A percentile compares a stretch with the other conserved stretches of the same genome.
phyloP scores from a whole-genome alignment of 2,888 invertebrate genomes.

The Salpingus planirostris region DNA sequence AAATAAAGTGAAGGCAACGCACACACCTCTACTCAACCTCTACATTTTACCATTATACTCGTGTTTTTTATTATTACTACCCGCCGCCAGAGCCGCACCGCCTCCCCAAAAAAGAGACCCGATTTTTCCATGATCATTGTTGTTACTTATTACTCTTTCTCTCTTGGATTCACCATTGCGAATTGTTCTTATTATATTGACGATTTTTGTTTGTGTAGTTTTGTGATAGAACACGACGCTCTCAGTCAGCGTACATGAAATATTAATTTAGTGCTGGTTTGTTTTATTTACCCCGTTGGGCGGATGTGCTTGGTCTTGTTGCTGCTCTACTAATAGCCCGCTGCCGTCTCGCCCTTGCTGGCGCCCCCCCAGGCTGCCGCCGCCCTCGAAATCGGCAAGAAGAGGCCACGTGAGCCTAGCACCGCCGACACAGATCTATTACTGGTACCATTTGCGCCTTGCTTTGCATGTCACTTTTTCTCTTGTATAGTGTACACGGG shows the following conservation, averaged over 20 bases:
- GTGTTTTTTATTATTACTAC: slow-evolving; percentile 1
- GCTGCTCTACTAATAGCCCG: slow-evolving; percentile 46
- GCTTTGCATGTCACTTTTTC: slow-evolving; percentile 51
- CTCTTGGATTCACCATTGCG: too few relatives aligned
- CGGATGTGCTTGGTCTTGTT: slow-evolving; percentile 43
- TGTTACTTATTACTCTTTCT: too few relatives aligned
- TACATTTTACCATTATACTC: too few relatives aligned
- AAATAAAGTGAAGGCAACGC: too few relatives aligned
- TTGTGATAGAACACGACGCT: slow-evolving; percentile 9
- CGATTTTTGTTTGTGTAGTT: slow-evolving; percentile 12
- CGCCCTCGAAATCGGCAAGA: slow-evolving; percentile 87
- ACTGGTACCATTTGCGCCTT: slow-evolving; percentile 71
- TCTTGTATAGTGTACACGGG: slow-evolving; percentile 24
- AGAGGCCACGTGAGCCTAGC: slow-evolving; percentile 76
- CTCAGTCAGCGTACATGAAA: slow-evolving; percentile 19
- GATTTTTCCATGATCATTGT: too few relatives aligned
- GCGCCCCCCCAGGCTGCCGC: slow-evolving; percentile 50
- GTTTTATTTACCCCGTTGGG: slow-evolving; percentile 41
- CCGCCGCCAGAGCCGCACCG: slow-evolving; percentile 12
- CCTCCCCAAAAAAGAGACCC: too few relatives aligned
- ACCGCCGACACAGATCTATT: slow-evolving; percentile 77
- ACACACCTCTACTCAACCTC: too few relatives aligned
- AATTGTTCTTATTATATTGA: slow-evolving; percentile 7
- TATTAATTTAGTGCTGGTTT: slow-evolving; percentile 43
- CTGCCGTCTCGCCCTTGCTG: slow-evolving; percentile 52